These are phyloP conservation scores for Acanthopleura granulata DNA, from an alignment of 2,888 invertebrate genomes.

Conservation along the genomic window DNA sequence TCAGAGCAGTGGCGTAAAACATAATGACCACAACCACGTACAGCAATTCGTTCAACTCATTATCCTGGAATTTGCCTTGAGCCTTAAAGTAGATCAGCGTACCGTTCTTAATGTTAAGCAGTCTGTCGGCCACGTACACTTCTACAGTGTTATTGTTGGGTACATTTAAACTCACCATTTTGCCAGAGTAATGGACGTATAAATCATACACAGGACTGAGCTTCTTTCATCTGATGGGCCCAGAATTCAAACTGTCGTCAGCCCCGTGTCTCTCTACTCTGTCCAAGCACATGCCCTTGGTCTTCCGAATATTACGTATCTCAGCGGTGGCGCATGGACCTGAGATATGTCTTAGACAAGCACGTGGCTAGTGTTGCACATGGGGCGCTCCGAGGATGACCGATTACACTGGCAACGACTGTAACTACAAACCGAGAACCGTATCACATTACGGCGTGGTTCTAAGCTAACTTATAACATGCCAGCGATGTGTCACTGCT, in stretches of 20 bases:
- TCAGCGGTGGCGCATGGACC: too few species aligned
- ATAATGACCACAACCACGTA: conserved; percentile 63
- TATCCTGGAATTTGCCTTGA: conserved; percentile 43
- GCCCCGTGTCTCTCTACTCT: too few species aligned
- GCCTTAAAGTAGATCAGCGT: conserved; percentile 7
- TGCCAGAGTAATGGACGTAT: background rate
- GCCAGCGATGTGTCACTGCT: too few species aligned
- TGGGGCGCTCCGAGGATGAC: too few species aligned
- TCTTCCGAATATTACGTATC: too few species aligned
- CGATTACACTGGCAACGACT: too few species aligned
- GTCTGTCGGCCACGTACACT: background rate
- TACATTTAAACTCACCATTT: background rate
- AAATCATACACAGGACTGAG: background rate
- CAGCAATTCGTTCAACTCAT: conserved; percentile 56
- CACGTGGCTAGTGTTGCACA: background rate
- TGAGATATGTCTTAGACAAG: background rate
- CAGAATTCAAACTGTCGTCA: background rate
- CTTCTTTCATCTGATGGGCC: too few species aligned
- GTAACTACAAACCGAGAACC: too few species aligned
- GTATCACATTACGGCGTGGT: too few species aligned
- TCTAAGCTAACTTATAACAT: too few species aligned
- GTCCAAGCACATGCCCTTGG: too few species aligned
- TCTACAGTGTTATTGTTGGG: background rate
- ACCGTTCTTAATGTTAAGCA: background rate
- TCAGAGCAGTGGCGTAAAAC: conserved; percentile 61